Evolutionary conservation across 1,140 invertebrate species (phyloP).

Genomic region (Cotesia vestalis): DNA sequence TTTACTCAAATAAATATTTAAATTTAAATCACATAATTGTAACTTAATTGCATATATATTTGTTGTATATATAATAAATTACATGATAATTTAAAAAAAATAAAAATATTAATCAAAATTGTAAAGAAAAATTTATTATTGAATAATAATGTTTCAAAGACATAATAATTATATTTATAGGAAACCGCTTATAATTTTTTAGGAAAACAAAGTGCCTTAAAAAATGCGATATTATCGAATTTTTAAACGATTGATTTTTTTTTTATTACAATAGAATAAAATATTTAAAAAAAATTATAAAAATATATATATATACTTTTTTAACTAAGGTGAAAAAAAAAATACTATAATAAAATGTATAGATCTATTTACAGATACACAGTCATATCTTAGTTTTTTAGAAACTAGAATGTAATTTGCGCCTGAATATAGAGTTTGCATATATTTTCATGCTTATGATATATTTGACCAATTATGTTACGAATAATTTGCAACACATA

Average conservation of each 20-base stretch:
- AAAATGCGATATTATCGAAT: slow-evolving; percentile 7
- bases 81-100: slow-evolving; percentile 5
- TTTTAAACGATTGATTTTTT: slow-evolving; percentile 3
- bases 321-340: too few species aligned
- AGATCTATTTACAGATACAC: too few species aligned
- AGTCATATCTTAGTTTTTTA: too few species aligned
- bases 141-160: background rate
- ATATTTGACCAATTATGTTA: too few species aligned
- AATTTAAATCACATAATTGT: background rate
- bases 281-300: background rate
- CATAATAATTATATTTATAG: background rate
- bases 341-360: too few species aligned
- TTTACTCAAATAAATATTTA: background rate
- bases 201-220: slow-evolving; percentile 12
- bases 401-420: too few species aligned
- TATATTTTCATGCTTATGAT: too few species aligned
- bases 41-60: background rate
- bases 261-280: background rate
- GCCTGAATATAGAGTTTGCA: too few species aligned
- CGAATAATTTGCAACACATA: too few species aligned
- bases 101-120: background rate
- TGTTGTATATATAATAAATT: background rate
- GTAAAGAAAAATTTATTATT: background rate
- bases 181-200: background rate
- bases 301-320: slow-evolving; percentile 1